Base-by-base conservation (phyloP, 2,888 invertebrate genomes). In the Cheilosia grossa region DNA sequence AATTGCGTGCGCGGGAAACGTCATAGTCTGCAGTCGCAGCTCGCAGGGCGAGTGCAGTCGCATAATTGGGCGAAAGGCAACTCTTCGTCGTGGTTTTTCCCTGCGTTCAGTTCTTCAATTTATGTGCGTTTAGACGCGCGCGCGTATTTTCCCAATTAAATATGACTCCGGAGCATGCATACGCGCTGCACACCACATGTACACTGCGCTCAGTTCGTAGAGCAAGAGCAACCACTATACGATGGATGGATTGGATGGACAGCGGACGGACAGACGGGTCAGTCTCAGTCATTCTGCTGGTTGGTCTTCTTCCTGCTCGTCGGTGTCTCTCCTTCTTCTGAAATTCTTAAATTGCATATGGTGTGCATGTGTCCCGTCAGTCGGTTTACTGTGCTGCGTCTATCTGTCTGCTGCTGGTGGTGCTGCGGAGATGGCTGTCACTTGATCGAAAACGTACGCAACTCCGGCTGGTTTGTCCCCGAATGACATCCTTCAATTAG, bases 111-210 rank as follows among this genome's bases (percentile, higher is more conserved):
- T 53, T 47, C 89, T 53, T 47, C 89, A 90, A 90, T 90, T 90
- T 90, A 90, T 90, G 90, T 90, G 91, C 90, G 91, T 90, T 90
- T 89, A 89, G 89, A 90, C 90, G 90, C 81, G 75, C 80, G 83
- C 70, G 70, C 90, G 90, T 90, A 91, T 91, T 90, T 91, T 91
- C 89, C 91, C 91, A 91, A 91, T 91, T 91, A 91, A 91, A 91
- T 91, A 91, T 90, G 90, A 88, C 89, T 89, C 89, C 89, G 89
- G 89, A 90, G 90, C 90, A 91, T 90, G 90, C 90, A 91, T 85
- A 67, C 66, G 82, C 73, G 72, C 73, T 53, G 17, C 33, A 59
- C 13, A 42, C 9, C 19, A 17, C 53, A 37, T 4, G 2, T 21
- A 30, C 7, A 37, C 49, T 21, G 27, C 27, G 6, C 27, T 6